Percentiles rank a stretch among this genome's conserved stretches.
These are phyloP conservation scores for Oryctolagus cuniculus DNA, from an alignment of 2,113 vertebrate genomes.

Conservation along the genomic window mOryCun1.1 NC_091439.1:8822001-8822500, in stretches of 20 bases:
- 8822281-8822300: background rate
- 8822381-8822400: background rate
- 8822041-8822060: background rate
- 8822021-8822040: background rate
- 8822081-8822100: background rate
- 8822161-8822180: background rate
- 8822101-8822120: background rate
- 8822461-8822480: no score
- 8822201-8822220: background rate
- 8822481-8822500: no score
- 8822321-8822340: background rate
- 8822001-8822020: no score
- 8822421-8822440: no score
- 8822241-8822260: background rate
- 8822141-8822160: background rate
- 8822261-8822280: background rate
- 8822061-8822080: background rate
- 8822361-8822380: background rate
- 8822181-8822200: background rate
- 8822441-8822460: no score
- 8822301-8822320: background rate
- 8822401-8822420: no score
- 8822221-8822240: background rate
- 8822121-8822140: background rate
- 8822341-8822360: background rate